Conservation (phyloP, 2,113 vertebrate species). For the Siphamia tubifer region DNA sequence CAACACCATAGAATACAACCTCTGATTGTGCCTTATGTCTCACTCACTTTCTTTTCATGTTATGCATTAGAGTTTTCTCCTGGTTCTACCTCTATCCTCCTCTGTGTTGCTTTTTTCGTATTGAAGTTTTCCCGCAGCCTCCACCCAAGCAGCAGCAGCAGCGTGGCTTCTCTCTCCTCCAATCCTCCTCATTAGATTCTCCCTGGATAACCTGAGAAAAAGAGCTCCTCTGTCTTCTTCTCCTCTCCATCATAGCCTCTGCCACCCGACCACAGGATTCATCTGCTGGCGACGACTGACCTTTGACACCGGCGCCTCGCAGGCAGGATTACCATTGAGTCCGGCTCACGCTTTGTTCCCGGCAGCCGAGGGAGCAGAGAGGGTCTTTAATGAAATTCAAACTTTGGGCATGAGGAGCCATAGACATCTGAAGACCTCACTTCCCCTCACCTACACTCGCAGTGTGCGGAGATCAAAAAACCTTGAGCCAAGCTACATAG, state of each 20-base stretch:
- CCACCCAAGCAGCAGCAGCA: slow-evolving; percentile 48
- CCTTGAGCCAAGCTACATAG: slow-evolving; percentile 52
- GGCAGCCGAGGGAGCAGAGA: slow-evolving; percentile 67
- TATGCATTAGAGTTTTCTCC: slow-evolving; percentile 33
- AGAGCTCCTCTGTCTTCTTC: slow-evolving; percentile 60
- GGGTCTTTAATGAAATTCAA: slow-evolving; percentile 79
- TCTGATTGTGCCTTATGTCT: slow-evolving; percentile 70
- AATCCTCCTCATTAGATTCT: slow-evolving; percentile 79
- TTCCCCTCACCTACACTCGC: slow-evolving; percentile 67
- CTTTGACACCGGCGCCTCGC: slow-evolving; percentile 72
- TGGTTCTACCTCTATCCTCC: slow-evolving; percentile 42
- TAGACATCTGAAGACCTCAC: slow-evolving; percentile 71
- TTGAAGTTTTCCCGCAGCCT: slow-evolving; percentile 61
- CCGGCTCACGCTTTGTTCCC: slow-evolving; percentile 73
- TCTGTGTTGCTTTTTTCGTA: slow-evolving; percentile 49
- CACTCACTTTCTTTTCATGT: slow-evolving; percentile 63
- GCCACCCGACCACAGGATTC: slow-evolving; percentile 75
- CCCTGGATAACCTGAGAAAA: slow-evolving; percentile 74
- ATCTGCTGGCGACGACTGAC: slow-evolving; percentile 75
- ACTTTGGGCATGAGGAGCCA: slow-evolving; percentile 74
- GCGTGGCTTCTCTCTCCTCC: slow-evolving; percentile 53
- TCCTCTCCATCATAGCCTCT: slow-evolving; percentile 69
- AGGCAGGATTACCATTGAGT: slow-evolving; percentile 81
- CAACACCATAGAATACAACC: slow-evolving; percentile 62
- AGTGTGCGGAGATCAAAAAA: slow-evolving; percentile 73